Evolutionary conservation across 2,797 vertebrate species (phyloP), one percentile per base, ranked within the genome.

Genomic region (Syncerus caffer): DNA sequence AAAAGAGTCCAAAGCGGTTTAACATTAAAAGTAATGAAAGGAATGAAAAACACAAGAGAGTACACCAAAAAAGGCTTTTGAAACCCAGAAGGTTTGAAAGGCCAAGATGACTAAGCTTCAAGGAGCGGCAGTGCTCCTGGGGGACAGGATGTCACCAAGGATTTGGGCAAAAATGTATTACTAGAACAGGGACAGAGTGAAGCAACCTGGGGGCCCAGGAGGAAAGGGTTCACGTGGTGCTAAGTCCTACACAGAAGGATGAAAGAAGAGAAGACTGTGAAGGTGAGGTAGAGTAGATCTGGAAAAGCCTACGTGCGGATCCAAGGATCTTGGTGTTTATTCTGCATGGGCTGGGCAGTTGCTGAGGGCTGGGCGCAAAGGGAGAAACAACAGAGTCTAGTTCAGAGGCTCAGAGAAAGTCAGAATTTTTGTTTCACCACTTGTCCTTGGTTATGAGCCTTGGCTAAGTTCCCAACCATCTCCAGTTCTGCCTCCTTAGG

Each of bases 261-360:
- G 8, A 51, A 94, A 89, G 16, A 16, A 80, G 21, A 7, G 9
- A 23, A 15, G 15, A 31, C 0, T 7, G 19, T 7, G 14, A 79
- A 78, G 13, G 45, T 38, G 64, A 16, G 27, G 51, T 3, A 16
- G 4, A 31, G 53, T 13, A 45, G 85, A 34, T 60, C 42, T 78
- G 58, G 87, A 60, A 51, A 51, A 53, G 10, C 17, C 47, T 14
- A 4, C 3, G 3, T 7, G 60, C 25, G 3, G 1, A 45, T n/a
- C 74, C 42, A 38, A 42, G 57, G 84, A 34, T 19, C 19, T 21
- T 8, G 9, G 58, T 57, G n/a, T 87, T 53, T 15, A 57, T 45
- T 76, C 71, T 29, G 4, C 1, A 1, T 3, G 7, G 2, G 0
- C 50, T 4, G 17, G 21, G 60, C 8, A 85, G 51, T 2, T 0